Evolutionary conservation across 2,113 vertebrate genomes (phyloP).

Genomic region (Stegostoma tigrinum): DNA sequence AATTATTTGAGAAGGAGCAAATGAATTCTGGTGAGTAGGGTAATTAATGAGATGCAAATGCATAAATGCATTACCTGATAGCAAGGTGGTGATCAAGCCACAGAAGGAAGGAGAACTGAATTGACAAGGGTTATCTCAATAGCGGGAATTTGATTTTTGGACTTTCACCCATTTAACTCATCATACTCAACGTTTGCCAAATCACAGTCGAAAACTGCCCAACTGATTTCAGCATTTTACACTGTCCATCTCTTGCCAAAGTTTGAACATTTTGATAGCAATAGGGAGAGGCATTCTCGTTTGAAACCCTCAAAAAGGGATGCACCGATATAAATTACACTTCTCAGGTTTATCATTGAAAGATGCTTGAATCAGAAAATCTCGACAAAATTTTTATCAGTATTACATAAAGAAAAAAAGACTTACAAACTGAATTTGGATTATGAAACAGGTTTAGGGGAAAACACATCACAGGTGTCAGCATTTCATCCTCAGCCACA

Average conservation of each 20-base stretch:
- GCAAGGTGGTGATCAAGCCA: too few relatives aligned
- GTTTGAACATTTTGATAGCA: not conserved
- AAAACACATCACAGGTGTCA: not conserved
- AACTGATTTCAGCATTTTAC: not conserved
- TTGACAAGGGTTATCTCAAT: too few relatives aligned
- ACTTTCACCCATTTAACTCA: too few relatives aligned
- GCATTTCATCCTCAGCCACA: not conserved
- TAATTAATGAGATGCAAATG: too few relatives aligned
- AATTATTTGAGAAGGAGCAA: too few relatives aligned
- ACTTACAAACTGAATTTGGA: not conserved
- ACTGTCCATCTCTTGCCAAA: not conserved
- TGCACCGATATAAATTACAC: not conserved
- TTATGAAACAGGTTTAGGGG: not conserved
- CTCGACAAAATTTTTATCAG: not conserved
- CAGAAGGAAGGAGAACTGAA: too few relatives aligned
- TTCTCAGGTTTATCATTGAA: not conserved
- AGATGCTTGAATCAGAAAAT: not conserved
- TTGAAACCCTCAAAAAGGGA: not conserved
- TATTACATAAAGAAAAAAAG: not conserved
- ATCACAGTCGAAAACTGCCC: not conserved
- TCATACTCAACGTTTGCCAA: too few relatives aligned
- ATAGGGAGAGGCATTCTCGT: not conserved
- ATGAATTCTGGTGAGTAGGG: too few relatives aligned
- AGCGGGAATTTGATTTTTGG: too few relatives aligned
- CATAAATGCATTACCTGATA: too few relatives aligned